Base-by-base conservation (phyloP, 2,888 invertebrate genomes). In the Tenthredo scrophulariae region DNA sequence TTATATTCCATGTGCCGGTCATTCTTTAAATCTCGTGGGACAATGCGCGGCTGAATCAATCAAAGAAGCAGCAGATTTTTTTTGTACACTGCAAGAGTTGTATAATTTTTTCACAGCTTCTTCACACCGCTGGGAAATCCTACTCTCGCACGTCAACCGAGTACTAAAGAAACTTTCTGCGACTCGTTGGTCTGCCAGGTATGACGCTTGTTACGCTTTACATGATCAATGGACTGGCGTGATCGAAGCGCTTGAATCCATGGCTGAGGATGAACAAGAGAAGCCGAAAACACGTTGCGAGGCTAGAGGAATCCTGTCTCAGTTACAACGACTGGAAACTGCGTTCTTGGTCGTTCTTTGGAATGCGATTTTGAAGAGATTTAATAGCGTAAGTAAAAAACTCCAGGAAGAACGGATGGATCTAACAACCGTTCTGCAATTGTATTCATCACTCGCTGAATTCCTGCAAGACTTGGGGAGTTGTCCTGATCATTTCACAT, bases 1-100 rank as follows among this genome's bases (percentile, higher is more conserved):
- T 84, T 89, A 86, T 85, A 84, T 88, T 72, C 90, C 89, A 50
- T 72, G 70, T 89, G 88, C 74, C 88, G 86, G 26, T 40, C 90
- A 89, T 86, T 89, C 89, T n/a, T 84, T 89, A 70, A 90, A 90
- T 87, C 86, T 90, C 84, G 87, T 89, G 37, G 88, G 86, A 65
- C 86, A 84, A 72, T 86, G 79, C 84, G 89, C 88, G 84, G 89
- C 88, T 77, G 89, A 90, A 83, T 88, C 87, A 85, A 89, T 88
- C 85, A 74, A 85, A 80, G 85, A 87, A 85, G 88, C 88, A 77
- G 70, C 86, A 50, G 72, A 46, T 58, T 88, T 88, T 85, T 89
- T 89, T 85, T 74, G 84, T 83, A 86, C 89, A 26, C 46, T 89
- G 29, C 85, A 90, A 86, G 84, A 87, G 84, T 77, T 89, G 43